A percentile compares a stretch with the other conserved stretches of the same genome.
phyloP scores from a whole-genome alignment of 2,113 vertebrate genomes.

The Erythrolamprus reginae region DNA sequence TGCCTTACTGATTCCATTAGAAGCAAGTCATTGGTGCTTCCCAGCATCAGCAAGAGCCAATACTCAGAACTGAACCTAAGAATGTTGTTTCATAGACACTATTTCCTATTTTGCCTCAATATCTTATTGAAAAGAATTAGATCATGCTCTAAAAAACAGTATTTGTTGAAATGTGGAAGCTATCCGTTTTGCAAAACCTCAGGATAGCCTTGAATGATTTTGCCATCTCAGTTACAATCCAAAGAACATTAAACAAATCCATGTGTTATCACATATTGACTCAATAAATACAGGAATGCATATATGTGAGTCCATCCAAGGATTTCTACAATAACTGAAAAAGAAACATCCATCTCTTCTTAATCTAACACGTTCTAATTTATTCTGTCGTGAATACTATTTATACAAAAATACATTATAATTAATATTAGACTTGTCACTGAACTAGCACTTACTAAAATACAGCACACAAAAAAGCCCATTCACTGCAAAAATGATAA shows the following conservation, averaged over 20 bases:
- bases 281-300: background rate
- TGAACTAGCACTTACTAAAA: conserved; percentile 25
- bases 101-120: background rate
- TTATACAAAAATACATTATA: background rate
- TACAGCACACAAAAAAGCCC: background rate
- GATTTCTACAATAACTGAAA: background rate
- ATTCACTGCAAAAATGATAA: conserved; percentile 1
- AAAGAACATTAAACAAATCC: background rate
- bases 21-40: background rate
- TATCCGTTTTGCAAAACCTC: background rate
- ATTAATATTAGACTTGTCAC: background rate
- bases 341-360: background rate
- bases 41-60: background rate
- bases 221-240: background rate
- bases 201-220: background rate
- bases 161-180: background rate
- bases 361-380: background rate
- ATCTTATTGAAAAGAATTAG: background rate
- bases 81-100: background rate
- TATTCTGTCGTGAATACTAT: background rate
- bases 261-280: background rate
- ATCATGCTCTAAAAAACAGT: background rate
- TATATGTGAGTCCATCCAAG: background rate
- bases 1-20: background rate
- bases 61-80: background rate